Base-by-base conservation (phyloP, 2,113 vertebrate genomes). In the Rhineura floridana region DNA sequence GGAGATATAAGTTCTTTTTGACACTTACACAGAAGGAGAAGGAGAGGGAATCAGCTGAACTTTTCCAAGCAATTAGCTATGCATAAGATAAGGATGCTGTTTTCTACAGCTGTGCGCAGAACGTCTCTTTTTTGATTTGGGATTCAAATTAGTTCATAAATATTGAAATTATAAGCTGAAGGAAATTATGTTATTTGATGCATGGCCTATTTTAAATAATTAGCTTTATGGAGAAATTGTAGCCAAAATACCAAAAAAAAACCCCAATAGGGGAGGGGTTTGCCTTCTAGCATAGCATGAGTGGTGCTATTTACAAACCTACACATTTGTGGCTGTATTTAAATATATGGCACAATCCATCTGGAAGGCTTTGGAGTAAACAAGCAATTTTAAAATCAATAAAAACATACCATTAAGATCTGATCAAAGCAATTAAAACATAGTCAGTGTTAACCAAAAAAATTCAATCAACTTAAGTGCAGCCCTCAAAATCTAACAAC, bases 91-190 rank as follows among this genome's bases (percentile, higher is more conserved):
- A 92, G 48, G 82, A 81, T 87, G 84, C 91, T 95, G 93, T 94
- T 95, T 96, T 90, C 91, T 93, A 86, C 91, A 95, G 89, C 88
- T 93, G 92, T 90, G 84, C 39, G 92, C 89, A 23, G 1, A 90
- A 92, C 28, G 39, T 72, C 81, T 91, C 65, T 89, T 90, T 91
- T 89, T 93, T 93, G 6, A 94, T 96, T 95, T 93, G 91, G 81
- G 87, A 96, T 96, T 96, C 90, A 97, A 96, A 96, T 96, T 84
- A 89, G 87, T 87, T 96, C 85, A 96, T 95, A 95, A 95, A 96
- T 96, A 96, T 95, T 96, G 93, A 95, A 95, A 95, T 89, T 46
- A 87, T 90, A 91, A 84, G 88, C 90, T 95, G 91, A 95, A 95
- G 84, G 76, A 95, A 96, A 94, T 63, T 52, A 72, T 89, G 78